Conservation (phyloP, 2,888 invertebrate genomes). For the Poecilobothrus nobilitatus region DNA sequence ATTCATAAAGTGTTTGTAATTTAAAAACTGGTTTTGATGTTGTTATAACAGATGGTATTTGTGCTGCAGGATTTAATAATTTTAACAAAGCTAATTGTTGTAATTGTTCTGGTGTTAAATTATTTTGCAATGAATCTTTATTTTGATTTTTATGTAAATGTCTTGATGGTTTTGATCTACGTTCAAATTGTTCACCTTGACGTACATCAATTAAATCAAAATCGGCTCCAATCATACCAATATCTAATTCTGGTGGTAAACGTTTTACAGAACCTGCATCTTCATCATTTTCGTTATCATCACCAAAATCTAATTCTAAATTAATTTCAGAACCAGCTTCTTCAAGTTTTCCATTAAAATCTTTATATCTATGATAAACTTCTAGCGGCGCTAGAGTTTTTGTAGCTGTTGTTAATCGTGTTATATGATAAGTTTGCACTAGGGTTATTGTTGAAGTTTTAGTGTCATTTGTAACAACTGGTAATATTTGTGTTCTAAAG, state of each 20-base stretch:
- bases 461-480: slow-evolving; percentile 64
- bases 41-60: slow-evolving; percentile 63
- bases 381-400: slow-evolving; percentile 85
- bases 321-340: slow-evolving; percentile 84
- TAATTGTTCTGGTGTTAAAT: slow-evolving; percentile 51
- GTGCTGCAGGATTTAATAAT: slow-evolving; percentile 56
- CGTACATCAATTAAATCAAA: slow-evolving; percentile 60
- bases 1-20: slow-evolving; percentile 71
- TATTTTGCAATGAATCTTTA: slow-evolving; percentile 8
- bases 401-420: slow-evolving; percentile 79
- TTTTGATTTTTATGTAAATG: background rate
- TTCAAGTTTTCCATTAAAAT: slow-evolving; percentile 78
- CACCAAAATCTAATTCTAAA: slow-evolving; percentile 76
- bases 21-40: slow-evolving; percentile 69
- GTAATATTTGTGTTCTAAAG: slow-evolving; percentile 80
- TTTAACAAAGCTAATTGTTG: slow-evolving; percentile 67
- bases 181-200: slow-evolving; percentile 44
- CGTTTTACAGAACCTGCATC: slow-evolving; percentile 30
- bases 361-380: slow-evolving; percentile 74
- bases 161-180: slow-evolving; percentile 26
- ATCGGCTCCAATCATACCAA: slow-evolving; percentile 63
- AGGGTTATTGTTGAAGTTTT: slow-evolving; percentile 71
- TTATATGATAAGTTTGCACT: slow-evolving; percentile 81
- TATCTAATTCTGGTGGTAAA: slow-evolving; percentile 55
- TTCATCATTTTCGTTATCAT: slow-evolving; percentile 60